Conservation (phyloP, 30 jellyfish, hydroid and myxozoan species). For the Cassiopea andromeda region DNA sequence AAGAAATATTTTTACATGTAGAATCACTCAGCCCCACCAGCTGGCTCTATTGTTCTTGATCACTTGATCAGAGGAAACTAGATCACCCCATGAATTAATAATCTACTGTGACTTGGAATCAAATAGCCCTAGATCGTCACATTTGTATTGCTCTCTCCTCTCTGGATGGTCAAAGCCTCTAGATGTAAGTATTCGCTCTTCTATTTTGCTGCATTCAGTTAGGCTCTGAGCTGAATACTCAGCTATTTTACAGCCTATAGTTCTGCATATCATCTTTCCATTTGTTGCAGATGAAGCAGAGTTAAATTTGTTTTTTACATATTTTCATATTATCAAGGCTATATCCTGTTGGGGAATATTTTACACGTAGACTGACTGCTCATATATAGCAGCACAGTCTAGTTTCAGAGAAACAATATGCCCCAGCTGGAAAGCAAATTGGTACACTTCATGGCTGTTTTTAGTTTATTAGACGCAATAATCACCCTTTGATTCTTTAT, state of each 20-base stretch:
- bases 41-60: constrained; percentile 68
- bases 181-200: background rate
- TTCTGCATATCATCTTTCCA: background rate
- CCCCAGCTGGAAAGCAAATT: no score
- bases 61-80: constrained; percentile 61
- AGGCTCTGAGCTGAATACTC: background rate
- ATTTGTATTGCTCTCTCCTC: constrained; percentile 54
- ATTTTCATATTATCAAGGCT: no score
- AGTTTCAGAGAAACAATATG: no score
- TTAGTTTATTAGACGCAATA: no score
- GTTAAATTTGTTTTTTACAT: no score
- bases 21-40: constrained; percentile 18
- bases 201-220: background rate
- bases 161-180: constrained; percentile 72
- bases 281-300: no score
- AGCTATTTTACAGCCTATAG: background rate
- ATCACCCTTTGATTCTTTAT: no score
- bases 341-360: no score
- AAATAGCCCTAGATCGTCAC: constrained; percentile 43
- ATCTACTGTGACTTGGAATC: constrained; percentile 41
- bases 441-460: no score
- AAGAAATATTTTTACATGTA: constrained; percentile 55
- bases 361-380: no score
- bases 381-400: no score
- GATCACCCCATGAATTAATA: constrained; percentile 74